Percentiles rank a stretch among this genome's conserved stretches.
Evolutionary conservation across 2,888 invertebrate species (phyloP).

Genomic region (Leptinotarsa tumamoca): DNA sequence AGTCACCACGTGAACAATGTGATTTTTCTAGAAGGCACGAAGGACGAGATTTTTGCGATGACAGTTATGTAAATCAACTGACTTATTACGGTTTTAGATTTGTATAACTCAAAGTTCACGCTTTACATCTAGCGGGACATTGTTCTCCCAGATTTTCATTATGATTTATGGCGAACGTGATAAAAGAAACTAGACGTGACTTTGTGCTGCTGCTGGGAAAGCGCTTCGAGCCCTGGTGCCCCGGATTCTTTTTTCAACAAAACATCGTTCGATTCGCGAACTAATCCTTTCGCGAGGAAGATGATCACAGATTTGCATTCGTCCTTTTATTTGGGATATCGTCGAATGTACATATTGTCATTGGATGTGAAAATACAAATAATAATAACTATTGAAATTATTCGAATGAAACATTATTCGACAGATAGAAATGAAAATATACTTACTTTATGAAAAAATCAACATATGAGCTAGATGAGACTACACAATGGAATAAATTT

Average conservation of each 20-base stretch:
- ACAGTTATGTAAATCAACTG: conserved; percentile 56
- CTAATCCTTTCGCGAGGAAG: too few relatives aligned
- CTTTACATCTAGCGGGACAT: conserved; percentile 37
- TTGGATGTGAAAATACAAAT: too few relatives aligned
- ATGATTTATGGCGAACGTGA: conserved; percentile 53
- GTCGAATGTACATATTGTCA: too few relatives aligned
- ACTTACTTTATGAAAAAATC: too few relatives aligned
- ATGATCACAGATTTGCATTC: too few relatives aligned
- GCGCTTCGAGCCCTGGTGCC: neutral
- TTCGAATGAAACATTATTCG: too few relatives aligned
- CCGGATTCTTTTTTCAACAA: neutral
- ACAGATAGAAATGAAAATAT: too few relatives aligned
- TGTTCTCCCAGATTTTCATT: conserved; percentile 41
- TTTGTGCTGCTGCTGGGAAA: conserved; percentile 32
- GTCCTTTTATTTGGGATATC: too few relatives aligned
- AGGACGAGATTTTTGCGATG: conserved; percentile 47
- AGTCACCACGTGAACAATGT: conserved; percentile 25
- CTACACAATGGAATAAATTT: too few relatives aligned
- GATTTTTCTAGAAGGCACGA: conserved; percentile 48
- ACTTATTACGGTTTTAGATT: conserved; percentile 55
- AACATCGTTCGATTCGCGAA: neutral
- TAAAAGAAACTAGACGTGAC: conserved; percentile 46
- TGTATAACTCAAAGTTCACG: conserved; percentile 48
- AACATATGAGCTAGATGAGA: too few relatives aligned
- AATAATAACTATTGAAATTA: too few relatives aligned